phyloP scores from a whole-genome alignment of 2,113 vertebrate genomes.

The Pipa parva region DNA sequence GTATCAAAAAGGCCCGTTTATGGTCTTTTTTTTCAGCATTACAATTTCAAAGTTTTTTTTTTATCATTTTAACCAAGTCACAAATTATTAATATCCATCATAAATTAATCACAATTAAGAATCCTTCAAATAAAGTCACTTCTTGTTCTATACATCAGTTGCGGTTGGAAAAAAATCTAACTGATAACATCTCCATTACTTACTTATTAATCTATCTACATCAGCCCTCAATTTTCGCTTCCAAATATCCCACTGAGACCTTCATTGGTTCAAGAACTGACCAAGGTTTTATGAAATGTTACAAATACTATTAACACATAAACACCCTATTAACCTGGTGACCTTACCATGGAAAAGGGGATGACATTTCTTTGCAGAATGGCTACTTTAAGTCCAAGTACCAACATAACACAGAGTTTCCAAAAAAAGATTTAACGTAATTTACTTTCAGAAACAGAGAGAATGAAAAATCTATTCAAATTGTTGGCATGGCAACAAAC shows the following conservation, averaged over 20 bases:
- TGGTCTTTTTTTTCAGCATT: no score
- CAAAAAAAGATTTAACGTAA: no score
- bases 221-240: background rate
- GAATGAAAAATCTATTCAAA: no score
- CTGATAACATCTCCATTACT: background rate
- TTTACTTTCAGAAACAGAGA: no score
- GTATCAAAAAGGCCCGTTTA: no score
- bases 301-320: conserved; percentile 38
- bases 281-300: conserved; percentile 37
- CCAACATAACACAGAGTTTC: no score
- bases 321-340: conserved; percentile 41
- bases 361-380: conserved; percentile 7
- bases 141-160: background rate
- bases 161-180: background rate
- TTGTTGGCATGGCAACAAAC: no score
- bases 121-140: background rate
- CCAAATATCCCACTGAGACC: background rate
- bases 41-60: background rate
- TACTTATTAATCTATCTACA: background rate
- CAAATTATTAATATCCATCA: background rate
- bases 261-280: conserved; percentile 2
- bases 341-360: conserved; percentile 12
- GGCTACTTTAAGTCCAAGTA: background rate
- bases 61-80: background rate
- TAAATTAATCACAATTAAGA: background rate